Evolutionary conservation across 2,113 vertebrate species (phyloP).

Genomic region (Puntigrus tetrazona): DNA sequence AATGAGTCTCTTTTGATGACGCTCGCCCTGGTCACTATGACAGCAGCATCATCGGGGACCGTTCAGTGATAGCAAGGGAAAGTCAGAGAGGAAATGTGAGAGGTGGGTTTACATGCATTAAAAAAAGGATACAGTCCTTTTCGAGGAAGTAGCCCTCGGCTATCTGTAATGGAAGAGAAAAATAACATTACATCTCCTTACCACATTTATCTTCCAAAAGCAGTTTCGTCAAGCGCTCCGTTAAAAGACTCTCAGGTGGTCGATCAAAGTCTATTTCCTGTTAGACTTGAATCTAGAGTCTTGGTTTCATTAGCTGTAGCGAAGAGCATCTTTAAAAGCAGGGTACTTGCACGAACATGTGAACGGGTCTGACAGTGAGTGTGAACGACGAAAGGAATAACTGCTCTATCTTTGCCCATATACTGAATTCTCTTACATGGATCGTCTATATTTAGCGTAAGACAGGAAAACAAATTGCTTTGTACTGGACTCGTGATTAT

Average conservation of each 20-base stretch:
- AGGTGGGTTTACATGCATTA: neutral
- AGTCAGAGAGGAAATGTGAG: constrained; percentile 30
- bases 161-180: constrained; percentile 74
- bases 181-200: neutral
- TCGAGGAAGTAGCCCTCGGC: constrained; percentile 90
- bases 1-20: constrained; percentile 9
- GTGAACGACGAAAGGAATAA: neutral
- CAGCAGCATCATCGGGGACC: constrained; percentile 57
- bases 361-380: neutral
- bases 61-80: constrained; percentile 25
- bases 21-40: constrained; percentile 47
- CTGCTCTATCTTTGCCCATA: constrained; percentile 8
- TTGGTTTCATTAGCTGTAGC: constrained; percentile 1
- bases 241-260: neutral
- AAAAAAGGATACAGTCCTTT: constrained; percentile 97
- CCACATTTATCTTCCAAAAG: constrained; percentile 2
- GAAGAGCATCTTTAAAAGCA: neutral
- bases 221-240: neutral
- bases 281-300: neutral
- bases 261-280: neutral
- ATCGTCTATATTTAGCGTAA: neutral
- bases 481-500: neutral
- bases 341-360: neutral
- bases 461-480: neutral
- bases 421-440: constrained; percentile 1